A percentile compares a stretch with the other conserved stretches of the same genome.
phyloP scores from a whole-genome alignment of 2,113 vertebrate species.

The Neopipo cinnamomea region DNA sequence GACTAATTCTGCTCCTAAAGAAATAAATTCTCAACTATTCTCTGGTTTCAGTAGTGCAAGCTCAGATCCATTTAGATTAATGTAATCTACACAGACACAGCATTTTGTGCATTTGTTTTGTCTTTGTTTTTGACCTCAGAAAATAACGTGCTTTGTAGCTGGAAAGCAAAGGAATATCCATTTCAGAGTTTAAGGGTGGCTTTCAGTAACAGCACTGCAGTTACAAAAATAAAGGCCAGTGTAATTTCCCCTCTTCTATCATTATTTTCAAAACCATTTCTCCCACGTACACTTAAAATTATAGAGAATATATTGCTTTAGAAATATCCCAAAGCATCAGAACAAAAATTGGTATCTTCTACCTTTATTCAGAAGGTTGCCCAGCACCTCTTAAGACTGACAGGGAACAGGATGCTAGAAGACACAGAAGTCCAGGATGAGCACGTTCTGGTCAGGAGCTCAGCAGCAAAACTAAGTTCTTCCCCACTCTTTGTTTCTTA shows the following conservation, averaged over 20 bases:
- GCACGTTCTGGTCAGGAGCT: not conserved
- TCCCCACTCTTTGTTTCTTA: conserved; percentile 55
- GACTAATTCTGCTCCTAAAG: not conserved
- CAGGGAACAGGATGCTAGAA: not conserved
- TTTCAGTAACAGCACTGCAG: not conserved
- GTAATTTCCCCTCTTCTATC: not conserved
- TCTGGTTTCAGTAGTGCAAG: not conserved
- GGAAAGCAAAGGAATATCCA: conserved; percentile 3
- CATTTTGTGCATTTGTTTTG: not conserved
- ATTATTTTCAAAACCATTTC: not conserved
- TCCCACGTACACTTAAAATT: not conserved
- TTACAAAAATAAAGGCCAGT: not conserved
- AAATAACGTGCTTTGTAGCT: conserved; percentile 39
- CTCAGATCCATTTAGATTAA: not conserved
- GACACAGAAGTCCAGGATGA: not conserved
- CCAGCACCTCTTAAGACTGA: not conserved
- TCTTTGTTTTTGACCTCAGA: conserved; percentile 8
- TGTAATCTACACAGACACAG: not conserved
- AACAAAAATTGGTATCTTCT: not conserved
- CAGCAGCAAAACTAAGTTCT: not conserved
- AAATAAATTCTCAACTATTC: not conserved
- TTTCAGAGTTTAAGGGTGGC: not conserved
- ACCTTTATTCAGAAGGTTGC: not conserved
- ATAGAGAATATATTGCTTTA: not conserved
- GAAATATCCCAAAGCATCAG: not conserved